A percentile compares a stretch with the other conserved stretches of the same genome.
Evolutionary conservation across 2,888 invertebrate species (phyloP).

Genomic region (Ctena decussata): DNA sequence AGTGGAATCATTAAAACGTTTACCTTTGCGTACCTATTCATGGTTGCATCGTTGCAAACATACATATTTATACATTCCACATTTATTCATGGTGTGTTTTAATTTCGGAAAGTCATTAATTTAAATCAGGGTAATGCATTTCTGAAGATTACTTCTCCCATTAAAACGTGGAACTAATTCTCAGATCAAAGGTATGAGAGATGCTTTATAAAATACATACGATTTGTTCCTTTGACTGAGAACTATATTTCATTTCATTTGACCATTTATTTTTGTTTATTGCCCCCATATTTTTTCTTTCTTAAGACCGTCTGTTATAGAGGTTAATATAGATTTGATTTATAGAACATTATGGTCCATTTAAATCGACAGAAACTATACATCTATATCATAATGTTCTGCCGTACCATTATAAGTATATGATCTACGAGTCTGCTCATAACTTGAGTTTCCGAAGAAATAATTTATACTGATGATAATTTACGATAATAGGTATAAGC

Average conservation of each 20-base stretch:
- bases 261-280: slow-evolving; percentile 10
- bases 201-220: not conserved
- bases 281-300: not conserved
- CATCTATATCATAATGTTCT: slow-evolving; percentile 4
- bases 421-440: slow-evolving; percentile 4
- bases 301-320: not conserved
- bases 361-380: slow-evolving; percentile 14
- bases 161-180: not conserved
- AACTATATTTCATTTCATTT: not conserved
- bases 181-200: not conserved
- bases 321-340: not conserved
- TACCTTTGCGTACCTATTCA: too few relatives aligned
- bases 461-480: slow-evolving; percentile 17
- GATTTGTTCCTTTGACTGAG: not conserved
- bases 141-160: not conserved
- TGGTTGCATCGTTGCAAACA: too few relatives aligned
- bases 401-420: not conserved
- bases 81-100: not conserved
- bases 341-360: slow-evolving; percentile 16
- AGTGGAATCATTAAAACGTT: too few relatives aligned
- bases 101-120: not conserved
- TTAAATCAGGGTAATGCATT: not conserved
- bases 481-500: not conserved
- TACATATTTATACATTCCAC: too few relatives aligned
- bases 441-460: slow-evolving; percentile 1